Evolutionary conservation across 2,888 invertebrate genomes (phyloP), one percentile per base, ranked within the genome.

Genomic region (Acanthosepion lycidas): DNA sequence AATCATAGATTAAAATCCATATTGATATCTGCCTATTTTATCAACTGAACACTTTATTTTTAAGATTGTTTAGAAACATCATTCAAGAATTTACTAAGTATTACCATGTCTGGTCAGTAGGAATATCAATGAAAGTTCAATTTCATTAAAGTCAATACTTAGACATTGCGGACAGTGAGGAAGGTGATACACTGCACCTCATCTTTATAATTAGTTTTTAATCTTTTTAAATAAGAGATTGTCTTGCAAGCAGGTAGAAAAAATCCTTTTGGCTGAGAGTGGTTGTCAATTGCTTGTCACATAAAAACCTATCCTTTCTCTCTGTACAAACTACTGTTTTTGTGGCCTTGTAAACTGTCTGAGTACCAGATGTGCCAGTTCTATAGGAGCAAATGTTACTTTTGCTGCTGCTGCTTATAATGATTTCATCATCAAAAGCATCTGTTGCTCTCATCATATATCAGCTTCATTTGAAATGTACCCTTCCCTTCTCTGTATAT

Each of bases 361-460:
- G 78, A 78, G 78, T 78, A 78, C 78, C 78, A 78, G 78, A 78
- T 78, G 78, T 78, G n/a, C 18, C n/a, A 33, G n/a, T 78, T 78
- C n/a, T 78, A n/a, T 9, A 15, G n/a, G n/a, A n/a, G n/a, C 78
- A 78, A 33, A 78, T n/a, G n/a, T n/a, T 78, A n/a, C 8, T 78
- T 15, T n/a, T 33, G 78, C 78, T 78, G 78, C 78, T 78, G 12
- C 12, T 78, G 64, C 6, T n/a, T n/a, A 78, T n/a, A 78, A n/a
- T 78, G n/a, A 23, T 78, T 78, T 78, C 78, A 78, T n/a, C n/a
- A 18, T n/a, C 78, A 78, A 78, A 78, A 78, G 78, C n/a, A 78
- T 78, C n/a, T 78, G n/a, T n/a, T 78, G 33, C 78, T 78, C n/a
- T 78, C n/a, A n/a, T 78, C 78, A 78, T 78, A 78, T 78, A 78